These are phyloP conservation scores for Tenodera sinensis DNA, from an alignment of 2,888 invertebrate genomes.

Conservation along the genomic window DNA sequence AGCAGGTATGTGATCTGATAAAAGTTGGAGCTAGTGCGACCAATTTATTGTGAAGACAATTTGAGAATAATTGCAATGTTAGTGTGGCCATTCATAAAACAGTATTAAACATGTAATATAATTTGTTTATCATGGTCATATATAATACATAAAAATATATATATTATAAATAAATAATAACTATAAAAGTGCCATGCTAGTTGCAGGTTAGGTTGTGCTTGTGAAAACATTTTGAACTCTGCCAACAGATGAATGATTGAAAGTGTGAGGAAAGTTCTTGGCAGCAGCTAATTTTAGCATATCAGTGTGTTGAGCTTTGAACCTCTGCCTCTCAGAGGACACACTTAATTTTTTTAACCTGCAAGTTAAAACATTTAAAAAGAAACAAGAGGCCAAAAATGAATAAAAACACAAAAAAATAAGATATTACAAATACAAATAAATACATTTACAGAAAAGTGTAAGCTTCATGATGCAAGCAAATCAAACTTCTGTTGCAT, in stretches of 20 bases:
- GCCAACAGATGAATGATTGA: not conserved
- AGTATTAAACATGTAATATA: conserved; percentile 15
- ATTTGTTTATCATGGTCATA: conserved; percentile 6
- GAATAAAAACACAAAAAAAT: conserved; percentile 3
- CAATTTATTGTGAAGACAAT: not conserved
- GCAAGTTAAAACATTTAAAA: not conserved
- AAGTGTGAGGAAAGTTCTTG: conserved; percentile 2
- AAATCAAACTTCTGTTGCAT: conserved; percentile 16
- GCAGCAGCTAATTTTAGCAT: conserved; percentile 40
- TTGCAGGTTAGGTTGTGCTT: conserved; percentile 17
- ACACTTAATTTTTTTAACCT: conserved; percentile 10
- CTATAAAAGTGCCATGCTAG: conserved; percentile 13
- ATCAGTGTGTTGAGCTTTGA: conserved; percentile 41
- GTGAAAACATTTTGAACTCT: conserved; percentile 12
- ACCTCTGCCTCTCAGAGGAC: conserved; percentile 12
- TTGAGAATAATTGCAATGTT: not conserved
- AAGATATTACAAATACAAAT: conserved; percentile 4
- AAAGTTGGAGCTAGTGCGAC: conserved; percentile 7
- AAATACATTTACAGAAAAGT: not conserved
- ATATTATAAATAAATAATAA: not conserved
- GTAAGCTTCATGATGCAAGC: conserved; percentile 13
- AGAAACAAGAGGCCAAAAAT: not conserved
- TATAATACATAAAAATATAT: conserved; percentile 3
- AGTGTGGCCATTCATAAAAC: conserved; percentile 18
- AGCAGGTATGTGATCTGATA: conserved; percentile 8